Evolutionary conservation across 2,888 invertebrate genomes (phyloP), one percentile per base, ranked within the genome.

Genomic region (Mythimna vitellina): DNA sequence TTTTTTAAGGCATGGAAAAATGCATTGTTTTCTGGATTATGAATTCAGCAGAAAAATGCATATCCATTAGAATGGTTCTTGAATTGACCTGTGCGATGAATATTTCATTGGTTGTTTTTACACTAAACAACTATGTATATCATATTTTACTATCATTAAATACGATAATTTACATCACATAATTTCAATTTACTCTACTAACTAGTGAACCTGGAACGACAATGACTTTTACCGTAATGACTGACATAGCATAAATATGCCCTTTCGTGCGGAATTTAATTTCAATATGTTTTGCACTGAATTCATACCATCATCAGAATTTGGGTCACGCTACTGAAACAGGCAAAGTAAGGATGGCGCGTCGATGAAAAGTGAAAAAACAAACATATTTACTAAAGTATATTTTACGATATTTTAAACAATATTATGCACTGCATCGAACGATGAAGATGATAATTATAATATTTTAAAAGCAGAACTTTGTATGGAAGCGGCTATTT

Each of bases 201-300:
- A 56, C 25, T 32, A 46, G 25, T 54, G 25, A 57, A 42, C 9
- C 20, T 51, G 22, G 25, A 46, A n/a, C 12, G 4, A 57, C 58
- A 74, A 69, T 72, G 69, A 69, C 49, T 46, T 60, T 56, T 17
- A 38, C 65, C 57, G 29, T 71, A 72, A 49, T 72, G 72, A 76
- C 20, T 72, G 75, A 77, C 56, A 35, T 20, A 7, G n/a, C 49
- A 51, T 51, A 51, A 51, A n/a, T 25, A 56, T 63, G 49, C 61
- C 51, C 65, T 75, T 81, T 70, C 61, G 61, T 38, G 58, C 65
- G 78, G 78, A 85, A 87, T 87, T 87, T 87, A 83, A 87, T 87
- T 85, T 83, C 76, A 78, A 80, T 87, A 82, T 85, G 78, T 86
- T 88, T 87, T 86, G 65, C 76, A 76, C 65, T 63, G 72, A 72